A percentile compares a stretch with the other conserved stretches of the same genome.
Conservation (phyloP, 2,888 invertebrate species). For the Rhimphoctona megacephalus region DNA sequence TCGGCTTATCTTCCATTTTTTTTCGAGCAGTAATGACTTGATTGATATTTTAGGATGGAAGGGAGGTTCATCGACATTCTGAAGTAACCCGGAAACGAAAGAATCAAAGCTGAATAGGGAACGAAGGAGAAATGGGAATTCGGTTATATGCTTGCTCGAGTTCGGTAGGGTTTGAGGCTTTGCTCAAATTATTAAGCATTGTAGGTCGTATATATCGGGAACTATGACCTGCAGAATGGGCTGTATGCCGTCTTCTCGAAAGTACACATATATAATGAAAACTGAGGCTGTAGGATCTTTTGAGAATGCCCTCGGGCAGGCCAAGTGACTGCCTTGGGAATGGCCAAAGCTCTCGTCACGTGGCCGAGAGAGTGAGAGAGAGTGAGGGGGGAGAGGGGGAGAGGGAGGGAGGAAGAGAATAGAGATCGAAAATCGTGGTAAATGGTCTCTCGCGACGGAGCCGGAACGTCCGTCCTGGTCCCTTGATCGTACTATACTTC, state of each 20-base stretch:
- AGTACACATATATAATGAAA: constrained; percentile 15
- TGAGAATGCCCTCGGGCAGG: constrained; percentile 17
- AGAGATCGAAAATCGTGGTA: constrained; percentile 61
- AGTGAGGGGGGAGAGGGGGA: neutral
- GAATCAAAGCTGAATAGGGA: constrained; percentile 26
- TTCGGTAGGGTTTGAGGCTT: constrained; percentile 26
- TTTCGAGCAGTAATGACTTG: neutral
- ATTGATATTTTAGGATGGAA: constrained; percentile 14
- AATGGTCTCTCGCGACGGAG: constrained; percentile 50
- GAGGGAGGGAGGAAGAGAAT: neutral
- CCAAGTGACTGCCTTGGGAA: constrained; percentile 49
- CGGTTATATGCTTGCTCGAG: neutral
- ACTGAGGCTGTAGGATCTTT: constrained; percentile 30
- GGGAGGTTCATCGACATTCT: constrained; percentile 15
- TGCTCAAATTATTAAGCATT: constrained; percentile 59
- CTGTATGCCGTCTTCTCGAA: constrained; percentile 15
- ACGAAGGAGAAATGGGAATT: constrained; percentile 7
- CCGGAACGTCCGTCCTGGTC: constrained; percentile 39
- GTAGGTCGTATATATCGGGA: constrained; percentile 22
- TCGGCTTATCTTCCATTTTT: neutral
- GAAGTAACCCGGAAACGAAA: constrained; percentile 14
- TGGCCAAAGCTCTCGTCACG: constrained; percentile 26
- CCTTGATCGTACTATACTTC: constrained; percentile 18
- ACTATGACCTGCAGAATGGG: neutral
- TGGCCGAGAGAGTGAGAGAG: neutral